phyloP scores from a whole-genome alignment of 2,797 vertebrate species.

The Emydoidea blandingii region DNA sequence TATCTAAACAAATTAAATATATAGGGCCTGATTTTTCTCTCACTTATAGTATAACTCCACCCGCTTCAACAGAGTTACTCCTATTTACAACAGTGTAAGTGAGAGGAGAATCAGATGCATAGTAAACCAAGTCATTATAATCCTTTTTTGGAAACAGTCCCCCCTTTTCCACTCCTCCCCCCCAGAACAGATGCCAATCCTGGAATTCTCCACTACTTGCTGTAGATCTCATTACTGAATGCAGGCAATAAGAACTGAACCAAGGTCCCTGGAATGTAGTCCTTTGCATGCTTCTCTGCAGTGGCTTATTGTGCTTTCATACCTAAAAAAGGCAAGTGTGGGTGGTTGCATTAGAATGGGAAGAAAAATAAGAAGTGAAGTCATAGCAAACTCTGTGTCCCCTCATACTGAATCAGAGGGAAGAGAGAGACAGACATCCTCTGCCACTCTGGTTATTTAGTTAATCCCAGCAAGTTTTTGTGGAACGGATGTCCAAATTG shows the following conservation, averaged over 20 bases:
- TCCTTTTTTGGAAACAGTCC: not conserved
- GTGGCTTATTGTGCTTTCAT: not conserved
- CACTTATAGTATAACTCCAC: not conserved
- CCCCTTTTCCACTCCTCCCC: no score
- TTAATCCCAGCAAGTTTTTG: conserved; percentile 58
- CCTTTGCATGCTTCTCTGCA: not conserved
- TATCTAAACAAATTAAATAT: not conserved
- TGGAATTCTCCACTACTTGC: conserved; percentile 6
- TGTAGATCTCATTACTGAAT: not conserved
- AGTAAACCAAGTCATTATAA: fast-evolving
- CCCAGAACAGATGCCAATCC: not conserved
- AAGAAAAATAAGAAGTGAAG: conserved; percentile 41
- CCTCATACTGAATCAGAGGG: not conserved
- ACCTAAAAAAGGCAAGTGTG: conserved; percentile 5
- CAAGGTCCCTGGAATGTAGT: not conserved
- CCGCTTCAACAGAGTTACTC: not conserved
- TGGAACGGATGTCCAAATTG: conserved; percentile 28
- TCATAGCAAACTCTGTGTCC: conserved; percentile 28
- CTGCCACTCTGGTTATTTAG: conserved; percentile 44
- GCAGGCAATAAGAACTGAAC: not conserved
- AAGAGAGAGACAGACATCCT: conserved; percentile 8
- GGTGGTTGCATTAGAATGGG: conserved; percentile 2
- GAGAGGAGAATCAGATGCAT: not conserved
- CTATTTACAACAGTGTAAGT: not conserved
- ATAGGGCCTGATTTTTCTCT: not conserved